Percentiles rank a stretch among this genome's conserved stretches.
These are phyloP conservation scores for Erannis defoliaria DNA, from an alignment of 2,888 invertebrate species.

Conservation along the genomic window DNA sequence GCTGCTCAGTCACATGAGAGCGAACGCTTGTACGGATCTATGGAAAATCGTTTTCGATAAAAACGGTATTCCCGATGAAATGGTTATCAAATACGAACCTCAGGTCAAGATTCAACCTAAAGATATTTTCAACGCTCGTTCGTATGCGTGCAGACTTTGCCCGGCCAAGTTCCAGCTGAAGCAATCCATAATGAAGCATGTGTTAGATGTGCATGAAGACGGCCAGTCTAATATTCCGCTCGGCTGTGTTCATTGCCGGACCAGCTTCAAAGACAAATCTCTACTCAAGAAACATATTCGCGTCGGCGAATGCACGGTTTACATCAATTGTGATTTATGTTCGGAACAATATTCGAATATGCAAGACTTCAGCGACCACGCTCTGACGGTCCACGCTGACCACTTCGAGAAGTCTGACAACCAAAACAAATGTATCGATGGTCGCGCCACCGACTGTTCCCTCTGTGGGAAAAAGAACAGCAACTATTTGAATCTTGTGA, in stretches of 20 bases:
- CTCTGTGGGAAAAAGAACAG: conserved; percentile 85
- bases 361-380: conserved; percentile 83
- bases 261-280: conserved; percentile 77
- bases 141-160: conserved; percentile 82
- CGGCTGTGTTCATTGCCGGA: conserved; percentile 78
- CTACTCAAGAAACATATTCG: conserved; percentile 82
- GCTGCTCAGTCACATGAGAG: conserved; percentile 82
- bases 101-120: conserved; percentile 77
- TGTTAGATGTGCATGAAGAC: conserved; percentile 81
- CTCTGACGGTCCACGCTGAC: conserved; percentile 76
- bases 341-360: conserved; percentile 75
- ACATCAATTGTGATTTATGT: conserved; percentile 85
- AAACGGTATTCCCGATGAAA: conserved; percentile 80
- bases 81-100: conserved; percentile 73
- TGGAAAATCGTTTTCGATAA: conserved; percentile 84
- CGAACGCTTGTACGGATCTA: conserved; percentile 79
- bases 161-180: conserved; percentile 84
- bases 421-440: conserved; percentile 77
- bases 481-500: conserved; percentile 85
- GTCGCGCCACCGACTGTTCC: conserved; percentile 83
- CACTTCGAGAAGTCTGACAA: conserved; percentile 75
- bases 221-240: conserved; percentile 77
- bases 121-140: conserved; percentile 82
- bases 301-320: conserved; percentile 86
- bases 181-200: conserved; percentile 84